A percentile compares a stretch with the other conserved stretches of the same genome.
These are phyloP conservation scores for human (Homo sapiens) DNA, from an alignment of 2,113 vertebrate genomes.

Conservation along the genomic window GRCh38 chr3:83945501-83946000, in stretches of 20 bases:
- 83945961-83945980: neutral
- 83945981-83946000: neutral
- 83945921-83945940: neutral
- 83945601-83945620: neutral
- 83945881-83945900: neutral
- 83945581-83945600: neutral
- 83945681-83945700: neutral
- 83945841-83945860: neutral
- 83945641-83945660: neutral
- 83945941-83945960: neutral
- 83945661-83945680: neutral
- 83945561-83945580: neutral
- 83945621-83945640: neutral
- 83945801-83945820: neutral
- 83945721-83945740: neutral
- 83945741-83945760: neutral
- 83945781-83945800: neutral
- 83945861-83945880: neutral
- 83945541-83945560: neutral
- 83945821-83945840: neutral
- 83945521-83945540: neutral
- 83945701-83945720: neutral
- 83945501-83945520: neutral
- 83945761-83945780: neutral
- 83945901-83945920: neutral